phyloP scores from a whole-genome alignment of 1,140 invertebrate species.

The Papilio polytes region DNA sequence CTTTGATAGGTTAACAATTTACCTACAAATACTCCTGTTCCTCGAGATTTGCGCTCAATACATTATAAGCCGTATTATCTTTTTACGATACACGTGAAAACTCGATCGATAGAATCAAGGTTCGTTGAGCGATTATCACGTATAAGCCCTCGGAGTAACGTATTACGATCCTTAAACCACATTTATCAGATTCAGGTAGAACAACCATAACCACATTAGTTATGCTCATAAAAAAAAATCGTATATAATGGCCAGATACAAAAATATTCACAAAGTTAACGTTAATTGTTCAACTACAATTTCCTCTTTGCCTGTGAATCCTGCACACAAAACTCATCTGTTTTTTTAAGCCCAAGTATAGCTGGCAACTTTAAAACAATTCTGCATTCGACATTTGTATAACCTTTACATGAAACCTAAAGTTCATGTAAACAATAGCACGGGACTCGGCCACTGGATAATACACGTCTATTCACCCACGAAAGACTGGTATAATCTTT shows the following conservation, averaged over 20 bases:
- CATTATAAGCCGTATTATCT: not conserved
- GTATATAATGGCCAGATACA: too few relatives aligned
- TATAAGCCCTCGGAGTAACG: not conserved
- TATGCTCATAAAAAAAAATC: too few relatives aligned
- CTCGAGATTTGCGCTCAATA: not conserved
- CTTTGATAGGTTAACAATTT: not conserved
- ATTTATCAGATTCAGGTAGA: not conserved
- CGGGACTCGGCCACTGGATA: not conserved
- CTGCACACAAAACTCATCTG: not conserved
- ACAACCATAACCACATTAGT: not conserved
- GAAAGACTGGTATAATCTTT: not conserved
- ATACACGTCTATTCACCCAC: not conserved
- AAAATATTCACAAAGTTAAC: too few relatives aligned
- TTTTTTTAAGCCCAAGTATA: too few relatives aligned
- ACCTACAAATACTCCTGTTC: not conserved
- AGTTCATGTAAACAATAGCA: constrained; percentile 8
- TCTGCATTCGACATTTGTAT: not conserved
- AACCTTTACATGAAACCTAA: not conserved
- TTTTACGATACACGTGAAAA: constrained; percentile 1
- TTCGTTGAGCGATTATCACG: not conserved
- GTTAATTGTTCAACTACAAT: too few relatives aligned
- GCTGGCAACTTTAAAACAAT: not conserved
- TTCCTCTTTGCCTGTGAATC: not conserved
- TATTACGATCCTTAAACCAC: too few relatives aligned
- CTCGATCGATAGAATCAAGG: not conserved